Conservation (phyloP, 2,113 vertebrate genomes). For the Garra rufa region DNA sequence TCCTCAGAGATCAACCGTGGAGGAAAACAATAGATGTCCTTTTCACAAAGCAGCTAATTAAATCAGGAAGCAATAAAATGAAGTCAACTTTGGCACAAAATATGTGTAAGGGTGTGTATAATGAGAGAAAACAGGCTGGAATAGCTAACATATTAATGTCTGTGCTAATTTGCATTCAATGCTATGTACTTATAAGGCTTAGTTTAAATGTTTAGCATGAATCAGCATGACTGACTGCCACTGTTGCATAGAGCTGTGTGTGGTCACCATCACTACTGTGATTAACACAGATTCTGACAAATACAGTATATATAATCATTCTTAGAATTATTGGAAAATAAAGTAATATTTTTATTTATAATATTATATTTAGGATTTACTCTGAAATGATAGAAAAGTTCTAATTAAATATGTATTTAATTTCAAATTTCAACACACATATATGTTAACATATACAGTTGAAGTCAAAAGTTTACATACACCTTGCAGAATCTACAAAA, state of each 20-base stretch:
- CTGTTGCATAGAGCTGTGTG: conserved; percentile 13
- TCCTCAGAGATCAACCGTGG: background rate
- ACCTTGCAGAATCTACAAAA: too few relatives aligned
- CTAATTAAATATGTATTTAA: too few relatives aligned
- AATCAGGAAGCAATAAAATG: conserved; percentile 30
- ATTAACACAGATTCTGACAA: background rate
- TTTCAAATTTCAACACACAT: too few relatives aligned
- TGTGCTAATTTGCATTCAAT: background rate
- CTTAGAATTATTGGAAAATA: background rate
- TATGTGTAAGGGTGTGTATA: conserved; percentile 11
- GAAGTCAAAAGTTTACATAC: too few relatives aligned
- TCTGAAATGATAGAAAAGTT: too few relatives aligned
- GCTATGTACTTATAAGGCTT: background rate
- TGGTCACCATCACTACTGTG: background rate
- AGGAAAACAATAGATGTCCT: conserved; percentile 22
- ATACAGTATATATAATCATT: background rate
- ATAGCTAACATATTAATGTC: background rate
- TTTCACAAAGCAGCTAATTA: conserved; percentile 13
- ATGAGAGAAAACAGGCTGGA: background rate
- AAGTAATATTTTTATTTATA: too few relatives aligned
- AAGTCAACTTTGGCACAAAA: conserved; percentile 37
- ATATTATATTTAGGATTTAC: too few relatives aligned
- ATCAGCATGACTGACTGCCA: conserved; percentile 22
- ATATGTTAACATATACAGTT: too few relatives aligned
- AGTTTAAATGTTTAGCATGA: background rate